phyloP scores from a whole-genome alignment of 2,797 vertebrate species.

The Anabas testudineus region DNA sequence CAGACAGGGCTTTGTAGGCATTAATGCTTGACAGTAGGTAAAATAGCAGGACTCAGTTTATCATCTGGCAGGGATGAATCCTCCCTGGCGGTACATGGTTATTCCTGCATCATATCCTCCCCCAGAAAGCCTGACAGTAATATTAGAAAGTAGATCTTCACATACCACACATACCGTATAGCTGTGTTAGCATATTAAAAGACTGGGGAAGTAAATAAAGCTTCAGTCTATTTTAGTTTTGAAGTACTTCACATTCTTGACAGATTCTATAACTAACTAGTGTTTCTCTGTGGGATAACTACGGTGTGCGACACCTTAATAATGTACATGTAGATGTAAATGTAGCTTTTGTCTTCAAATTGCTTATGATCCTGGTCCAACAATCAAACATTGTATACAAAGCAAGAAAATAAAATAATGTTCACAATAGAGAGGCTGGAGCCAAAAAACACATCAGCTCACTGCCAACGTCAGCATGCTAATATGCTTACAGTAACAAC shows the following conservation, averaged over 20 bases:
- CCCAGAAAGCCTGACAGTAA: constrained; percentile 7
- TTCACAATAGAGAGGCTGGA: no score
- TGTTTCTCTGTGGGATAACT: no score
- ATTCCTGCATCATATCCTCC: constrained; percentile 20
- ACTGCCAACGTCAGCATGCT: no score
- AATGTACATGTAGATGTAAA: no score
- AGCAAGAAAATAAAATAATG: no score
- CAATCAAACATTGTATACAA: no score
- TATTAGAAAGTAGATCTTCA: constrained; percentile 3
- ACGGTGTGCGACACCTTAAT: no score
- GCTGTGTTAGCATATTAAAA: no score
- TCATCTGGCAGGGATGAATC: constrained; percentile 27
- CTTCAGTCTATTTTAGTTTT: constrained; percentile 5
- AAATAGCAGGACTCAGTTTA: constrained; percentile 36
- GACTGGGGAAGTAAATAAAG: background rate
- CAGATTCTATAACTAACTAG: background rate
- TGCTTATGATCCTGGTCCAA: no score
- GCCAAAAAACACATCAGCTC: no score
- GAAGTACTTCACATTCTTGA: background rate
- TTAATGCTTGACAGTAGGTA: constrained; percentile 15
- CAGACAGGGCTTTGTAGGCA: constrained; percentile 17
- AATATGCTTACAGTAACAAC: no score
- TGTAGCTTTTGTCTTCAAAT: no score
- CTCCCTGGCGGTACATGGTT: constrained; percentile 13
- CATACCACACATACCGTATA: constrained; percentile 16